Conservation (phyloP, 2,113 vertebrate genomes). For the Brachionichthys hirsutus region DNA sequence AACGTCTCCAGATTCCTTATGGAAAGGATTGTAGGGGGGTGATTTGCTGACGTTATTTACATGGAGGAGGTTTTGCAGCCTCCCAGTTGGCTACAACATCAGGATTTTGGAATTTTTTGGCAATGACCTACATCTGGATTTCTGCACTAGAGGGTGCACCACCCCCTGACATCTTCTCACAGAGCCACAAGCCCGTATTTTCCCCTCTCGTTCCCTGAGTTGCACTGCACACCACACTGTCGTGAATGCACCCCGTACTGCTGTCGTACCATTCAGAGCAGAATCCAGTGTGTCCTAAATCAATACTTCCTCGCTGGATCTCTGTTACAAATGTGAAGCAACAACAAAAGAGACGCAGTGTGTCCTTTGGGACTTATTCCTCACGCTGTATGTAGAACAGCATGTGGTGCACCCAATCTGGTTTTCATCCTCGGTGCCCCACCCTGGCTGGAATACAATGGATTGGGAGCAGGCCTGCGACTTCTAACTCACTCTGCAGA, state of each 20-base stretch:
- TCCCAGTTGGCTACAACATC: constrained; percentile 73
- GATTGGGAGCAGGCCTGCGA: constrained; percentile 71
- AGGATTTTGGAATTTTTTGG: constrained; percentile 77
- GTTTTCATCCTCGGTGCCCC: constrained; percentile 71
- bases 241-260: constrained; percentile 34
- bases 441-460: constrained; percentile 71
- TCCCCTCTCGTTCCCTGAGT: constrained; percentile 20
- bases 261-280: constrained; percentile 48
- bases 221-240: constrained; percentile 11
- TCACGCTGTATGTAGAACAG: constrained; percentile 44
- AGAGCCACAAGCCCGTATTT: constrained; percentile 56
- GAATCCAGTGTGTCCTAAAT: constrained; percentile 40
- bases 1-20: constrained; percentile 78
- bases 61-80: constrained; percentile 68
- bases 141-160: constrained; percentile 67
- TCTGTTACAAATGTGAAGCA: constrained; percentile 37
- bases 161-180: constrained; percentile 52
- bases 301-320: constrained; percentile 44
- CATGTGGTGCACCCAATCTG: constrained; percentile 60
- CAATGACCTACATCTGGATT: constrained; percentile 82
- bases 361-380: constrained; percentile 37
- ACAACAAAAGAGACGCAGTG: constrained; percentile 27
- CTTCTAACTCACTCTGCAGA: constrained; percentile 76
- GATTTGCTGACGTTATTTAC: constrained; percentile 79
- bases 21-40: constrained; percentile 66